Conservation (phyloP, 2,113 vertebrate species). For the mouse (Mus musculus) region GRCm39 chr9:106100001-106100500, state of each 20-base stretch:
- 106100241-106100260: background rate
- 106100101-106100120: too few species aligned
- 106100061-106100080: background rate
- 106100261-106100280: background rate
- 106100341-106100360: too few species aligned
- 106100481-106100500: background rate
- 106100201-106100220: background rate
- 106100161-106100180: background rate
- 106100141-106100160: rapidly evolving
- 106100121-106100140: background rate
- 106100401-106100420: background rate
- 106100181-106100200: background rate
- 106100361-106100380: background rate
- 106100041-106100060: background rate
- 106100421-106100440: rapidly evolving
- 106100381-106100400: background rate
- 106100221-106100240: background rate
- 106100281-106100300: background rate
- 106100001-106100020: background rate
- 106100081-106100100: rapidly evolving
- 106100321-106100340: background rate
- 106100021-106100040: background rate
- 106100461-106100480: background rate
- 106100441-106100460: background rate
- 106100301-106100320: background rate